Percentiles rank a stretch among this genome's conserved stretches.
Conservation (phyloP, 1,140 invertebrate genomes). For the Zaprionus davidi region DNA sequence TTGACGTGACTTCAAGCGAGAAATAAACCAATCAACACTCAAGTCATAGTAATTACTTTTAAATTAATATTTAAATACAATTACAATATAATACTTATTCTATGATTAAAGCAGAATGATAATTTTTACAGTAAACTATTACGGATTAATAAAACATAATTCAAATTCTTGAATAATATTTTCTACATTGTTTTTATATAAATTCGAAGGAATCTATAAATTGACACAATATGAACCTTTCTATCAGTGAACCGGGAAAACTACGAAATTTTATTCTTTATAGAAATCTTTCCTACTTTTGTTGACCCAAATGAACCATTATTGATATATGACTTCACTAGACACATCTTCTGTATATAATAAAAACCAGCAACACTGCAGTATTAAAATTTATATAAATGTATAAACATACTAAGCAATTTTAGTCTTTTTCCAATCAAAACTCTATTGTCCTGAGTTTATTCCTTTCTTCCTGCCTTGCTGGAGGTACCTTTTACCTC, state of each 20-base stretch:
- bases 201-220: too few species aligned
- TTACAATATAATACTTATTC: constrained; percentile 53
- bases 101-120: constrained; percentile 63
- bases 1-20: constrained; percentile 49
- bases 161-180: constrained; percentile 51
- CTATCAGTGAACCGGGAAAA: too few species aligned
- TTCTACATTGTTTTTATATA: neutral
- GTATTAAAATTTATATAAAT: too few species aligned
- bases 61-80: constrained; percentile 71
- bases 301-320: too few species aligned
- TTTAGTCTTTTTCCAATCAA: too few species aligned
- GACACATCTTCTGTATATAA: too few species aligned
- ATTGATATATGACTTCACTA: too few species aligned
- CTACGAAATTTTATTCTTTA: too few species aligned
- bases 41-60: constrained; percentile 82
- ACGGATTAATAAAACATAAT: constrained; percentile 46
- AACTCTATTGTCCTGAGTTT: neutral
- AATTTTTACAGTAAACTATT: constrained; percentile 71
- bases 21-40: constrained; percentile 53
- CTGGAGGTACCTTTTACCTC: neutral
- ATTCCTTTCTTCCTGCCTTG: neutral
- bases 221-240: too few species aligned
- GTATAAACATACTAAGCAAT: too few species aligned
- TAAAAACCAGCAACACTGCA: too few species aligned
- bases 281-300: too few species aligned